These are phyloP conservation scores for Chloromyia formosa DNA, from an alignment of 2,888 invertebrate genomes.

Conservation along the genomic window DNA sequence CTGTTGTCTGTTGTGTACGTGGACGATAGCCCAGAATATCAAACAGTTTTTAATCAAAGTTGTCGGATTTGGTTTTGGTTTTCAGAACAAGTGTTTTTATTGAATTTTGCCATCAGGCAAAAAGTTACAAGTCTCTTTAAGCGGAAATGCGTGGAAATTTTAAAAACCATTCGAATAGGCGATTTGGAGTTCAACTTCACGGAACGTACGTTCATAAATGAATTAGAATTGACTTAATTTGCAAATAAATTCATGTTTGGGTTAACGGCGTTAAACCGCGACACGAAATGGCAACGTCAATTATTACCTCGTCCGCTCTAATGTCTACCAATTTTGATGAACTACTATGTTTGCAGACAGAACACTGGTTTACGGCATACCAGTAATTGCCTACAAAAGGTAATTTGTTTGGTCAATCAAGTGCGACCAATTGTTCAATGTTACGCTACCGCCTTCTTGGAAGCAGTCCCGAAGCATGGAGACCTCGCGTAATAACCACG, in stretches of 20 bases:
- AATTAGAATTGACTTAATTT: too few relatives aligned
- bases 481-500: conserved; percentile 34
- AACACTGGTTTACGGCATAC: too few relatives aligned
- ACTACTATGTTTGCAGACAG: too few relatives aligned
- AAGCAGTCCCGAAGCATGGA: not conserved
- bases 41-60: conserved; percentile 36
- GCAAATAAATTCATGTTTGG: too few relatives aligned
- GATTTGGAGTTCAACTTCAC: too few relatives aligned
- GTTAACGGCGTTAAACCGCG: too few relatives aligned
- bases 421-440: conserved; percentile 39
- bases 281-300: too few relatives aligned
- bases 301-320: too few relatives aligned
- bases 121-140: too few relatives aligned
- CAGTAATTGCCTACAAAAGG: not conserved
- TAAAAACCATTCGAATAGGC: too few relatives aligned
- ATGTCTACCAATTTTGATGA: too few relatives aligned
- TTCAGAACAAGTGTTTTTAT: conserved; percentile 15
- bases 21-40: conserved; percentile 20
- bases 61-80: not conserved
- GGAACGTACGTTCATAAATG: too few relatives aligned
- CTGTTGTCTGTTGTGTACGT: not conserved
- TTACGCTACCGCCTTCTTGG: not conserved
- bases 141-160: not conserved
- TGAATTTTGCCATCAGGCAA: not conserved
- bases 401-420: conserved; percentile 36